phyloP scores from a whole-genome alignment of 2,113 vertebrate genomes.

The Python bivittatus region DNA sequence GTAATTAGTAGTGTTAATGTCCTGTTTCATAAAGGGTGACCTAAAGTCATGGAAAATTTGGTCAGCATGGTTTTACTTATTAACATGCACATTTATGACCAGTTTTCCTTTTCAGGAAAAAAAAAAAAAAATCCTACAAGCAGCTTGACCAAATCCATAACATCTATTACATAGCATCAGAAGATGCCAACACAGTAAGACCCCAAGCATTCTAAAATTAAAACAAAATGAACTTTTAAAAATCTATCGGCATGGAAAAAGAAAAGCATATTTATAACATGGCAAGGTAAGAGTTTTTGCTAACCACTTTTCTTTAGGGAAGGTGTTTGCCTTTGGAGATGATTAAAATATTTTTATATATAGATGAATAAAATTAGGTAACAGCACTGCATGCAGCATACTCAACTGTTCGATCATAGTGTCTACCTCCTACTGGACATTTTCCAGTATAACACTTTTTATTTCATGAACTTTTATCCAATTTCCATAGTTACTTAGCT shows the following conservation, averaged over 20 bases:
- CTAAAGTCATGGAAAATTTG: background rate
- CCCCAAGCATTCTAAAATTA: background rate
- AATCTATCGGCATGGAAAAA: background rate
- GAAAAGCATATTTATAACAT: background rate
- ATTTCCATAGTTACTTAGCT: conserved; percentile 23
- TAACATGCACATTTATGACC: background rate
- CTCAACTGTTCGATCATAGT: background rate
- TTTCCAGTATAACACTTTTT: background rate
- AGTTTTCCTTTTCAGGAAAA: background rate
- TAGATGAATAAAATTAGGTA: background rate
- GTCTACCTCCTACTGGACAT: background rate
- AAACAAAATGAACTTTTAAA: background rate
- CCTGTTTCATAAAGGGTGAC: background rate
- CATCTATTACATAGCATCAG: background rate
- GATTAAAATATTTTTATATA: background rate
- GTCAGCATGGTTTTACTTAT: background rate
- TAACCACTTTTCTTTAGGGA: background rate
- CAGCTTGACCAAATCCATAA: background rate
- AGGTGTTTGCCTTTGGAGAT: background rate
- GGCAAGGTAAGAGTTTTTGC: background rate
- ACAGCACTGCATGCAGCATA: background rate
- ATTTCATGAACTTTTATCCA: background rate
- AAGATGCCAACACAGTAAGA: background rate
- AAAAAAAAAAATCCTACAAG: background rate
- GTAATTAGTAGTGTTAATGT: background rate